phyloP scores from a whole-genome alignment of 2,113 vertebrate species.

The Platycercus adscitus region DNA sequence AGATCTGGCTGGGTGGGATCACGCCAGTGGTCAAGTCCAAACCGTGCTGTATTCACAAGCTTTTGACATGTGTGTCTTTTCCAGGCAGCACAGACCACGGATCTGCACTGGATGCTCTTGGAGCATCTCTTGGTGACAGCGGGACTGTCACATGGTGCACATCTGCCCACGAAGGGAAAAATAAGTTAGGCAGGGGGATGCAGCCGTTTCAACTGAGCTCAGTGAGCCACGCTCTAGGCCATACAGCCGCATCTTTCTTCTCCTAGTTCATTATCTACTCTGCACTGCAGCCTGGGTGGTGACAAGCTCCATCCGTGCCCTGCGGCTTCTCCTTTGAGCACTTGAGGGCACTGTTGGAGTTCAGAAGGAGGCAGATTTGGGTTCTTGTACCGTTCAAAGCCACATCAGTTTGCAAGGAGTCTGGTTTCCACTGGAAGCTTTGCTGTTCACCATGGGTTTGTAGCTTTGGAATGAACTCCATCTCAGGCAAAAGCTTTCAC shows the following conservation, averaged over 20 bases:
- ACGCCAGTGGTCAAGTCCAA: neutral
- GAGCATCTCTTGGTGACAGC: neutral
- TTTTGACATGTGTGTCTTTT: neutral
- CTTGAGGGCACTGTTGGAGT: constrained; percentile 67
- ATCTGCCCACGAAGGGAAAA: neutral
- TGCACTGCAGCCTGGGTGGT: neutral
- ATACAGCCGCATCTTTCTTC: neutral
- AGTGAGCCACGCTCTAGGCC: neutral
- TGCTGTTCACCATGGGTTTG: neutral
- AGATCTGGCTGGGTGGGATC: neutral
- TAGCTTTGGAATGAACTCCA: neutral
- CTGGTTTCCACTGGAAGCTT: neutral
- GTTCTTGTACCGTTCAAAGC: neutral
- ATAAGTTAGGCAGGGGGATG: neutral
- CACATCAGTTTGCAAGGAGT: neutral
- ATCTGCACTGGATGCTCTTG: neutral
- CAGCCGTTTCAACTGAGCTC: neutral
- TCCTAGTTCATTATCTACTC: accelerated
- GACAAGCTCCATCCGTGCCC: neutral
- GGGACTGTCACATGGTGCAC: neutral
- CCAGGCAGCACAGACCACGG: neutral
- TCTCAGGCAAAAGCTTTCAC: neutral
- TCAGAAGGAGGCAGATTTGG: neutral
- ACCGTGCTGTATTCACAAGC: neutral
- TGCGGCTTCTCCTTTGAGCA: neutral